Percentiles rank a stretch among this genome's conserved stretches.
Conservation (phyloP, 2,113 vertebrate genomes). For the Hyla sarda region DNA sequence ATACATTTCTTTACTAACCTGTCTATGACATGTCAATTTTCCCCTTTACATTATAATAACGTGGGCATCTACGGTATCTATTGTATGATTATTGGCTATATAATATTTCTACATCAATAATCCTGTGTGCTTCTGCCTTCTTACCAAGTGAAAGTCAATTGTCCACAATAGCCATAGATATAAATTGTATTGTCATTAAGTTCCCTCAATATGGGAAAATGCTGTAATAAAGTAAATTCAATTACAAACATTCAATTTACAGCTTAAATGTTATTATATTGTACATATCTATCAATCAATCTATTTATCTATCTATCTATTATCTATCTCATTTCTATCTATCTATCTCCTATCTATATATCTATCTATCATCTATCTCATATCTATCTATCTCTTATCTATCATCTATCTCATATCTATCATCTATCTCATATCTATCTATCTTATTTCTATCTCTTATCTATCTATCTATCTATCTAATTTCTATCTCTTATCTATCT, state of each 20-base stretch:
- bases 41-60: background rate
- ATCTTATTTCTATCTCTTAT: no score
- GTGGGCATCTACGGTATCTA: background rate
- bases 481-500: background rate
- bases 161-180: slow-evolving; percentile 6
- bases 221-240: background rate
- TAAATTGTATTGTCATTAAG: background rate
- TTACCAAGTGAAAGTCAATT: slow-evolving; percentile 45
- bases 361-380: background rate
- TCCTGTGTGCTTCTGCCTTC: background rate
- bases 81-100: background rate
- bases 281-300: background rate
- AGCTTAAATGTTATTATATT: background rate
- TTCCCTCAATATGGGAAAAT: background rate
- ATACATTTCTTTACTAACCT: slow-evolving; percentile 10
- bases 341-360: background rate
- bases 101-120: slow-evolving; percentile 43
- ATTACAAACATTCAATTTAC: background rate
- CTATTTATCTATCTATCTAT: background rate
- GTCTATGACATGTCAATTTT: slow-evolving; percentile 13
- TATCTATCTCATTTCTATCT: background rate
- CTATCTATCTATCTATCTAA: background rate
- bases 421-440: no score
- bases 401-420: background rate
- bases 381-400: background rate